A percentile compares a stretch with the other conserved stretches of the same genome.
Evolutionary conservation across 2,797 vertebrate species (phyloP).

Genomic region (Onychomys arenicola): DNA sequence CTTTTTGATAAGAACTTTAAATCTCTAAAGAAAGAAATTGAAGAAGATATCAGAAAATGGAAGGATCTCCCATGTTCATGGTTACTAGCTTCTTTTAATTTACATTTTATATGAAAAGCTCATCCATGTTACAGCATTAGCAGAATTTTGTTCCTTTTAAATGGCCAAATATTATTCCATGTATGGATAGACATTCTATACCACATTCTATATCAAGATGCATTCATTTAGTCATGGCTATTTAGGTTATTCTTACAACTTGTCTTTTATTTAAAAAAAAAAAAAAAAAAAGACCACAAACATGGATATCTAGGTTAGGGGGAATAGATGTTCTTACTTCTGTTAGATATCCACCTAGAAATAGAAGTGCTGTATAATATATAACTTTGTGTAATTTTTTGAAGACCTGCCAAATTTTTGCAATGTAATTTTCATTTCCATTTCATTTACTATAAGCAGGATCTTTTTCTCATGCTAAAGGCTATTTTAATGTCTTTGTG

Average conservation of each 20-base stretch:
- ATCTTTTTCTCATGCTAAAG: constrained; percentile 28
- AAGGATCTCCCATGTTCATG: too few species aligned
- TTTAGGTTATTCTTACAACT: not conserved
- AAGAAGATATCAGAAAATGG: too few species aligned
- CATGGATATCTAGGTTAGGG: not conserved
- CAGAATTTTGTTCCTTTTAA: not conserved
- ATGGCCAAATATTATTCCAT: not conserved
- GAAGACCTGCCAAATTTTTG: not conserved
- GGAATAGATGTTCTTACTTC: not conserved
- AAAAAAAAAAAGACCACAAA: not conserved
- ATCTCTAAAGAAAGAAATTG: too few species aligned
- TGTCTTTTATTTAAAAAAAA: not conserved
- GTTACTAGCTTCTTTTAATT: constrained; percentile 42
- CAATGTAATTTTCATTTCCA: constrained; percentile 13
- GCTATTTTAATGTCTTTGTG: not conserved
- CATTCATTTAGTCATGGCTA: not conserved
- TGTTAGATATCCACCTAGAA: not conserved
- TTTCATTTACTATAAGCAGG: constrained; percentile 10
- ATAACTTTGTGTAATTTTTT: not conserved
- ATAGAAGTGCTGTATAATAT: not conserved
- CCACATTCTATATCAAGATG: not conserved
- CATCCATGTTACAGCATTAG: not conserved
- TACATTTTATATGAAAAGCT: not conserved
- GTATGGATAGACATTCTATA: not conserved
- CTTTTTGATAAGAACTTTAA: too few species aligned